Base-by-base conservation (phyloP, 2,113 vertebrate genomes). In the Zapus hudsonius region DNA sequence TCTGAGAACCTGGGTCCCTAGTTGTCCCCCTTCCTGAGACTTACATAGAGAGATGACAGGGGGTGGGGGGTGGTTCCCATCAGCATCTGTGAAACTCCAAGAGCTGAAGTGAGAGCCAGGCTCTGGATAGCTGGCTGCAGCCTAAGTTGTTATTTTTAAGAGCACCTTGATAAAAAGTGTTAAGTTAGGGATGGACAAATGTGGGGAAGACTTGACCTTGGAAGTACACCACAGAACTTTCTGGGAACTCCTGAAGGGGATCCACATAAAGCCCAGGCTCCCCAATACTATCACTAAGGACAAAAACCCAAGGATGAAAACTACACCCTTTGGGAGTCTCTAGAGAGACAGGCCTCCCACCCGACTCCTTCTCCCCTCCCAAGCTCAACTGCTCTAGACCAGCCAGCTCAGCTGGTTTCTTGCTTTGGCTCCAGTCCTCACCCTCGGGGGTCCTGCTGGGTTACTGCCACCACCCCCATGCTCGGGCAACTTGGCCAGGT, bases 21-120 rank as follows among this genome's bases (percentile, higher is more conserved):
- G 8, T 20, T 1, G 0, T 10, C 10, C 57, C 12, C n/a, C 16
- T 57, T 52, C 40, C 31, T 4, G 19, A 57, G 79, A n/a, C 86
- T 63, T 13, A 22, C 64, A 42, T 0, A 1, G 16, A 80, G 47
- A 89, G 42, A 33, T 3, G 59, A 2, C 3, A 0, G 1, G 13
- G 16, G 16, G 16, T 10, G 31, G 7, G 2, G 33, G 16, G 36
- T 8, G 42, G 64, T 42, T 13, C 0, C 25, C 19, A n/a, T 8
- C 47, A 2, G 4, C 0, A 0, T 9, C 29, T 7, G 7, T 0
- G 47, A 52, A 59, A 10, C 13, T 23, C 59, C 0, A 0, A 52
- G 27, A 15, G 55, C 61, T 2, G 40, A 36, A 9, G 52, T 4
- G 27, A 74, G 22, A 59, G 61, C 11, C 20, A 38, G 33, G 82